Evolutionary conservation across 2,888 invertebrate genomes (phyloP).

Genomic region (Oasisia sp.): DNA sequence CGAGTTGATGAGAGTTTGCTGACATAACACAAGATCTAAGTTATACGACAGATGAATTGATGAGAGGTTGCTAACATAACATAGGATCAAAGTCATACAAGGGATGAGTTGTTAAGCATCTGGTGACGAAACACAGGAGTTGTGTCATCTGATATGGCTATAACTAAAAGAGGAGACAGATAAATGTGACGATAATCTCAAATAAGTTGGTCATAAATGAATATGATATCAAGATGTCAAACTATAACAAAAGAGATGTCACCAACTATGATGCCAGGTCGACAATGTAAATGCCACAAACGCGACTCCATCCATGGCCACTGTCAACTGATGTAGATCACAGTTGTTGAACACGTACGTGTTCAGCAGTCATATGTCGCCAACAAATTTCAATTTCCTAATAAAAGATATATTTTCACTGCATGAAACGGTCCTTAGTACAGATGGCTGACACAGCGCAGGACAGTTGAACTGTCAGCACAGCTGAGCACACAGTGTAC

Average conservation of each 20-base stretch:
- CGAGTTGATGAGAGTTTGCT: no score
- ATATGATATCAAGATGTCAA: conserved; percentile 1
- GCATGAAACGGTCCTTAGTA: conserved; percentile 31
- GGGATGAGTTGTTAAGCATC: no score
- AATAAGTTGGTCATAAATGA: not conserved
- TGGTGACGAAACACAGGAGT: no score
- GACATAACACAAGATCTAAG: no score
- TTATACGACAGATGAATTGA: no score
- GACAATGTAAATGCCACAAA: no score
- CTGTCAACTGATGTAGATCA: not conserved
- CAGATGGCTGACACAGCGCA: not conserved
- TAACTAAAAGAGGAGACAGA: not conserved
- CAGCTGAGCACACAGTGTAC: not conserved
- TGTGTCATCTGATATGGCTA: no score
- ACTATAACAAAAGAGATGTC: not conserved
- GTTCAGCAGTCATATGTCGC: not conserved
- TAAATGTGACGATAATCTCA: not conserved
- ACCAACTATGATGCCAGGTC: not conserved
- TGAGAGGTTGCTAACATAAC: no score
- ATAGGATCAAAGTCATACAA: no score
- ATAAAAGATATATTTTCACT: conserved; percentile 14
- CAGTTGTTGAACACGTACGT: not conserved
- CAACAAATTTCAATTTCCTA: not conserved
- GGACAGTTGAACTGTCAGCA: conserved; percentile 27
- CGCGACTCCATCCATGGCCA: no score